Evolutionary conservation across 30 jellyfish, hydroid and myxozoan species (phyloP).

Genomic region (Turritopsis dohrnii): DNA sequence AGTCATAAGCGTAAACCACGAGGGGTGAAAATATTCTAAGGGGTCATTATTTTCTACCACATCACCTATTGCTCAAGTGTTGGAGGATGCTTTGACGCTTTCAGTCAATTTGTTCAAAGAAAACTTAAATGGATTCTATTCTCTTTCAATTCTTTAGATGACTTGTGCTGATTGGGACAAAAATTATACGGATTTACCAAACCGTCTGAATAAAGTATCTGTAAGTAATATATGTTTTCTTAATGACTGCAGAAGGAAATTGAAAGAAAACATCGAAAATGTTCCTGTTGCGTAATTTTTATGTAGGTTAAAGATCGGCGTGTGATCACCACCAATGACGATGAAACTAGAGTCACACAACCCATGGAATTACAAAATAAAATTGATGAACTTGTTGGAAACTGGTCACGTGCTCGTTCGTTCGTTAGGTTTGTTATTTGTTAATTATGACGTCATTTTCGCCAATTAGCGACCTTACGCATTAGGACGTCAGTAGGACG

Average conservation of each 20-base stretch:
- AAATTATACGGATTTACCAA: constrained; percentile 76
- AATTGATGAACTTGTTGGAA: constrained; percentile 46
- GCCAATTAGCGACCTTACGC: neutral
- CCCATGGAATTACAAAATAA: constrained; percentile 68
- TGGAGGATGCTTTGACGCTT: too few relatives aligned
- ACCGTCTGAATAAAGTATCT: constrained; percentile 65
- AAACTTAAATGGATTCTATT: too few relatives aligned
- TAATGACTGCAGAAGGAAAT: neutral
- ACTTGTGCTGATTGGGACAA: constrained; percentile 81
- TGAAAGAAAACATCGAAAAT: neutral
- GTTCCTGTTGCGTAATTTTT: neutral
- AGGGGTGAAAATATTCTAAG: too few relatives aligned
- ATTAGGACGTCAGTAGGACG: too few relatives aligned
- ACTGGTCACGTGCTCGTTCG: constrained; percentile 61
- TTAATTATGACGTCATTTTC: neutral
- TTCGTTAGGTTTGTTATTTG: constrained; percentile 70
- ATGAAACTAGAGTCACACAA: constrained; percentile 68
- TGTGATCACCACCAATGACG: constrained; percentile 70
- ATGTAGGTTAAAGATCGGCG: constrained; percentile 88
- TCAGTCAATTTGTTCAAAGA: too few relatives aligned
- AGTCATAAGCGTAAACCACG: too few relatives aligned
- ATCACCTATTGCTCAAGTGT: too few relatives aligned
- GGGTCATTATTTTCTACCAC: too few relatives aligned
- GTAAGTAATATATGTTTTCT: constrained; percentile 33
- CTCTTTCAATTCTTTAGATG: constrained; percentile 43